Conservation (phyloP, 2,113 vertebrate genomes). For the Paramormyrops kingsleyae region DNA sequence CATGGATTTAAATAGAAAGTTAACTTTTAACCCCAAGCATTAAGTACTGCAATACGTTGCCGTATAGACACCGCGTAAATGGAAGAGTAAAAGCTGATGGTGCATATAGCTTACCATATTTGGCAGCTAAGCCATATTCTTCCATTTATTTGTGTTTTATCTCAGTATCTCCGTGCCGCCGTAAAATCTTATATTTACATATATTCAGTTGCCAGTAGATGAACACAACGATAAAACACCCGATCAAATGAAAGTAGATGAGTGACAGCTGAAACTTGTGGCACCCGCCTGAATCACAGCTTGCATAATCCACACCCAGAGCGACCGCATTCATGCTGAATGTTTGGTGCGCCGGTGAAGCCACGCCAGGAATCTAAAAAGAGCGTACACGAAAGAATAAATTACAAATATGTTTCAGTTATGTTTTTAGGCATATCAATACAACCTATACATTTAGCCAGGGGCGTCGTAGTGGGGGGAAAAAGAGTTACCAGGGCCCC, state of each 20-base stretch:
- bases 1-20: background rate
- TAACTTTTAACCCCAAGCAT: background rate
- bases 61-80: background rate
- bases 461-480: no score
- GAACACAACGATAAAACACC: background rate
- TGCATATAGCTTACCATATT: conserved; percentile 43
- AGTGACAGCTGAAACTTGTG: background rate
- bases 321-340: background rate
- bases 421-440: background rate
- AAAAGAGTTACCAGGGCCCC: no score
- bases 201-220: background rate
- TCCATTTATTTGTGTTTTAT: conserved; percentile 43
- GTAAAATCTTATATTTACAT: background rate
- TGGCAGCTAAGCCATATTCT: conserved; percentile 26
- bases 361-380: background rate
- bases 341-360: background rate
- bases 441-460: background rate
- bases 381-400: background rate
- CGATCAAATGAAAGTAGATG: background rate
- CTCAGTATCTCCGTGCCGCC: background rate
- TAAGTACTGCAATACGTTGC: background rate
- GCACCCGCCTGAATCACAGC: background rate
- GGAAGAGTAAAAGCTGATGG: background rate
- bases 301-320: background rate
- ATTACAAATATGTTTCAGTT: background rate